Evolutionary conservation across 1,140 invertebrate species (phyloP), one percentile per base, ranked within the genome.

Genomic region (Drosophila bocki): DNA sequence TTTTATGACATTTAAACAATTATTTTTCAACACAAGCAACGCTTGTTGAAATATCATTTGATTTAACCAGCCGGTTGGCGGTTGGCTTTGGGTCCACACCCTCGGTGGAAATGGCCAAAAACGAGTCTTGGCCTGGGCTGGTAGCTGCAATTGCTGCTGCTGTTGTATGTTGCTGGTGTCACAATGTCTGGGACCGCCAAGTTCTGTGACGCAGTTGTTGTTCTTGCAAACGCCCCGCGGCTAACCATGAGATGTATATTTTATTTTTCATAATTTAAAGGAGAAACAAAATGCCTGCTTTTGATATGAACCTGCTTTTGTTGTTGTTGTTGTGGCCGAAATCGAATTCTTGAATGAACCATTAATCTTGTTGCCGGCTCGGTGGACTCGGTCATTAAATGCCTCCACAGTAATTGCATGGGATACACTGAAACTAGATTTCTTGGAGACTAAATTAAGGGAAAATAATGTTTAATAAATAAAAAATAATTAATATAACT

Each of bases 271-370:
- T 81, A 78, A 81, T 81, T 81, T 78, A 29, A 71, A 70, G 9
- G 12, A 12, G 15, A 29, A 65, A 70, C n/a, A 69, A 70, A 56
- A 17, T 33, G 26, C 26, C 29, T n/a, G 54, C 70, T 19, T 65
- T 72, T 74, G 70, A 74, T 84, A 84, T 78, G 75, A 90, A 87
- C 83, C 83, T 87, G 83, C 76, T 65, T 60, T 33, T 70, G 51
- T 74, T 82, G 50, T 62, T 68, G 54, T 26, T 71, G 60, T 56
- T 59, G 58, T 65, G 57, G 51, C 57, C 78, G 70, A 90, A 90
- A 85, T 90, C 85, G 75, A 90, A 90, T 90, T 90, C 81, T 90
- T 90, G 85, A 90, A 90, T 90, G 85, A 85, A 82, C 81, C 85
- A 90, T 90, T 90, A 90, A 90, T 90, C 85, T 90, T 90, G 78